Conservation (phyloP, 1,140 invertebrate genomes). For the Scaptodrosophila lebanonensis region DNA sequence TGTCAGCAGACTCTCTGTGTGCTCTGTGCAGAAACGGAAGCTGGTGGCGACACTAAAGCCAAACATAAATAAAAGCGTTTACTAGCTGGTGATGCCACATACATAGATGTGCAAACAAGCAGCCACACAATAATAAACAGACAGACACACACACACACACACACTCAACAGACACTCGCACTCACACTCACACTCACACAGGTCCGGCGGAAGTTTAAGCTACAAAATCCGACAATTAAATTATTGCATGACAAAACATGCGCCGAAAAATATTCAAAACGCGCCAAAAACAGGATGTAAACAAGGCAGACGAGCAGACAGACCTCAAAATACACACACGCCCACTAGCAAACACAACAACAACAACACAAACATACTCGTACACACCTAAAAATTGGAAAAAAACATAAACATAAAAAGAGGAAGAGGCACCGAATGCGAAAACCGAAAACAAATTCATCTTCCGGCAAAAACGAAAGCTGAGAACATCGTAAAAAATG, state of each 20-base stretch:
- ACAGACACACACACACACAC: too few relatives aligned
- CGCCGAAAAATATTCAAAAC: conserved; percentile 73
- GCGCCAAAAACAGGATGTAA: conserved; percentile 72
- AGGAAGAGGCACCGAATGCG: neutral
- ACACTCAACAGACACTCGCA: too few relatives aligned
- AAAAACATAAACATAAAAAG: neutral
- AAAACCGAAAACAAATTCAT: conserved; percentile 45
- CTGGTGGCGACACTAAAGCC: too few relatives aligned
- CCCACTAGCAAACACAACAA: conserved; percentile 6
- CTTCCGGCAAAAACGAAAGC: conserved; percentile 39
- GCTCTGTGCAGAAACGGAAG: too few relatives aligned
- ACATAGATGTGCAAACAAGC: too few relatives aligned
- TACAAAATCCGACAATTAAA: conserved; percentile 73
- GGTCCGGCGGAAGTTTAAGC: conserved; percentile 41
- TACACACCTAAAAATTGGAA: too few relatives aligned
- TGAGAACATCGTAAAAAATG: conserved; percentile 30
- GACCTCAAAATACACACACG: conserved; percentile 7
- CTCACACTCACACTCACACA: too few relatives aligned
- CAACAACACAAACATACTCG: conserved; percentile 22
- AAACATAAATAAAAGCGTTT: too few relatives aligned
- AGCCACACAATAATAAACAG: too few relatives aligned
- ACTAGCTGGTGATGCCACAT: too few relatives aligned
- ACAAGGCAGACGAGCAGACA: conserved; percentile 42
- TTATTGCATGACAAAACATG: conserved; percentile 72
- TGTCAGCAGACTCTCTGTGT: too few relatives aligned